These are phyloP conservation scores for Labeo catla DNA, from an alignment of 2,113 vertebrate genomes.

Conservation along the genomic window DNA sequence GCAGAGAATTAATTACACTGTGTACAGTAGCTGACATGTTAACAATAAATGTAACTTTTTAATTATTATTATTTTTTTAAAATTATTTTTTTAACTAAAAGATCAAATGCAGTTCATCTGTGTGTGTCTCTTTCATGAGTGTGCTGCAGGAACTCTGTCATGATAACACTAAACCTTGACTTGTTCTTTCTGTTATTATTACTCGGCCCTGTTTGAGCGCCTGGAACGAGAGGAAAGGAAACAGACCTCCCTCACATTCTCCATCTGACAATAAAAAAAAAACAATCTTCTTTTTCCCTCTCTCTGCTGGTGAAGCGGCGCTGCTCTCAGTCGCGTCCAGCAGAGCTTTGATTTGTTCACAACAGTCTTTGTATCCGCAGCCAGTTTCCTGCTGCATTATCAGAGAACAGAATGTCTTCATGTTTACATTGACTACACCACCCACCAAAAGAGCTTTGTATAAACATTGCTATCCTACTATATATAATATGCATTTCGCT, in stretches of 20 bases:
- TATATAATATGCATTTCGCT: too few species aligned
- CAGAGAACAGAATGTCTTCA: background rate
- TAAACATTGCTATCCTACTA: too few species aligned
- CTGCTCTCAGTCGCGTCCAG: conserved; percentile 14
- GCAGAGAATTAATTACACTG: too few species aligned
- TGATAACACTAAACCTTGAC: background rate
- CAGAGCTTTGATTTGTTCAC: conserved; percentile 31
- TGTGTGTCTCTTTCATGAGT: background rate
- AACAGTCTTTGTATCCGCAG: conserved; percentile 33
- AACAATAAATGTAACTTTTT: too few species aligned
- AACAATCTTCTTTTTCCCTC: background rate
- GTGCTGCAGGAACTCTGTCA: background rate
- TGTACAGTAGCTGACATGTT: too few species aligned
- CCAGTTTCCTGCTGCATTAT: conserved; percentile 45
- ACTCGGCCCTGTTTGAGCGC: background rate
- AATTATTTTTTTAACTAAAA: background rate
- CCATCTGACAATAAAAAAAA: background rate
- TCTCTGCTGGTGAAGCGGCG: too few species aligned
- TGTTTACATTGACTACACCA: background rate
- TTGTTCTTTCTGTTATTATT: background rate
- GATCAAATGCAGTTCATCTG: background rate
- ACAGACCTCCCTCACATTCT: conserved; percentile 4
- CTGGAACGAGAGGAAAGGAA: background rate
- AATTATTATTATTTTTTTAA: too few species aligned
- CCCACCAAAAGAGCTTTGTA: too few species aligned